Conservation (phyloP, 1,140 invertebrate genomes). For the Zaprionus camerounensis region DNA sequence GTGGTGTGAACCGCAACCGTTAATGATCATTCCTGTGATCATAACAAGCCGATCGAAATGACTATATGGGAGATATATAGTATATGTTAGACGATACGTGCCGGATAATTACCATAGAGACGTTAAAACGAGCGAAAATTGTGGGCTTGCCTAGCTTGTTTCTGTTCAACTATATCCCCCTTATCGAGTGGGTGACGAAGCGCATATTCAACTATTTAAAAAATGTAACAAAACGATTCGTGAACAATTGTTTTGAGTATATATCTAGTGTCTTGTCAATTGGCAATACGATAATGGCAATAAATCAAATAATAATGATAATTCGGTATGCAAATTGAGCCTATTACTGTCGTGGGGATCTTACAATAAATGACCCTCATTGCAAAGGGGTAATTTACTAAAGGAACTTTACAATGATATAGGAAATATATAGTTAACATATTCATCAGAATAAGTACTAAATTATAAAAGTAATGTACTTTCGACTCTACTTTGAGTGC, state of each 20-base stretch:
- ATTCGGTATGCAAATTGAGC: constrained; percentile 19
- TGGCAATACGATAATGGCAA: background rate
- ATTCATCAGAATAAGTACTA: background rate
- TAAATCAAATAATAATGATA: constrained; percentile 9
- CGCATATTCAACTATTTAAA: background rate
- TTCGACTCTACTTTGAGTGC: background rate
- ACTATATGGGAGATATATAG: background rate
- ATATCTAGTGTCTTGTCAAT: background rate
- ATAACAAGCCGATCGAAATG: constrained; percentile 27
- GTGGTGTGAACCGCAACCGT: constrained; percentile 14
- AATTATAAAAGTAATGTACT: background rate
- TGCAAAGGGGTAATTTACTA: background rate
- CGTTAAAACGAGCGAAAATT: constrained; percentile 10
- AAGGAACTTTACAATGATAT: background rate
- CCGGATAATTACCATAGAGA: constrained; percentile 3
- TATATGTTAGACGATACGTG: background rate
- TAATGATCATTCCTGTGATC: constrained; percentile 18
- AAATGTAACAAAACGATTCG: background rate
- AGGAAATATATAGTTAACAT: background rate
- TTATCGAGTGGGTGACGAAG: constrained; percentile 3
- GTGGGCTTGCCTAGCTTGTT: constrained; percentile 1
- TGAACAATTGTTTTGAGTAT: background rate
- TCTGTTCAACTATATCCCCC: background rate
- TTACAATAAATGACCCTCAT: no score
- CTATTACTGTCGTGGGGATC: background rate